Conservation (phyloP, 2,888 invertebrate species). For the Timema podura region DNA sequence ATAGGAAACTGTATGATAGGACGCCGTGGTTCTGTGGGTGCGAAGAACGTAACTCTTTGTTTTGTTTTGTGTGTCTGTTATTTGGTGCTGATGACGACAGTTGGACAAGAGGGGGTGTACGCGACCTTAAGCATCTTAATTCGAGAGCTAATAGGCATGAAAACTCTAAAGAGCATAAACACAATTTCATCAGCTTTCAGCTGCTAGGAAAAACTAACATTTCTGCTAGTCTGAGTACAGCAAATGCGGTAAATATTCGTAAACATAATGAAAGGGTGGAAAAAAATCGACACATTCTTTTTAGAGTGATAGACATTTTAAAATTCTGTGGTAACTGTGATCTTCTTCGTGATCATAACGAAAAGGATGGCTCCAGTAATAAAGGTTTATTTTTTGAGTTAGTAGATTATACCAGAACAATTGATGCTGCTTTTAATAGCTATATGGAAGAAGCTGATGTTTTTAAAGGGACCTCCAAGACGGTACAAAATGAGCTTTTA, state of each 20-base stretch:
- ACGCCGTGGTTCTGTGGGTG: slow-evolving; percentile 19
- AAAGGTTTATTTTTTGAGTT: background rate
- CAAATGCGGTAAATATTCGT: too few relatives aligned
- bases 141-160: background rate
- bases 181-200: too few relatives aligned
- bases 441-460: too few relatives aligned
- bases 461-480: too few relatives aligned
- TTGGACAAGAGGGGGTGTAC: slow-evolving; percentile 6
- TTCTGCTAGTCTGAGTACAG: too few relatives aligned
- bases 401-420: background rate
- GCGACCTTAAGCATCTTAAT: background rate
- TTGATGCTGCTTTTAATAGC: background rate
- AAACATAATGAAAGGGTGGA: too few relatives aligned
- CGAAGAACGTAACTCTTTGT: background rate
- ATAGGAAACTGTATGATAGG: background rate
- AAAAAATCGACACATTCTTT: too few relatives aligned
- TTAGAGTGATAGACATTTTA: too few relatives aligned
- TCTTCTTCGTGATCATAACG: background rate
- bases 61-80: background rate
- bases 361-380: background rate
- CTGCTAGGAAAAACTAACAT: too few relatives aligned
- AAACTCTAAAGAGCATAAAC: background rate
- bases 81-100: background rate
- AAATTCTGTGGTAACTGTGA: too few relatives aligned
- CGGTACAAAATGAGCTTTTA: too few relatives aligned